Percentiles rank a stretch among this genome's conserved stretches.
Evolutionary conservation across 2,113 vertebrate genomes (phyloP).

Genomic region (Carassius carassius): DNA sequence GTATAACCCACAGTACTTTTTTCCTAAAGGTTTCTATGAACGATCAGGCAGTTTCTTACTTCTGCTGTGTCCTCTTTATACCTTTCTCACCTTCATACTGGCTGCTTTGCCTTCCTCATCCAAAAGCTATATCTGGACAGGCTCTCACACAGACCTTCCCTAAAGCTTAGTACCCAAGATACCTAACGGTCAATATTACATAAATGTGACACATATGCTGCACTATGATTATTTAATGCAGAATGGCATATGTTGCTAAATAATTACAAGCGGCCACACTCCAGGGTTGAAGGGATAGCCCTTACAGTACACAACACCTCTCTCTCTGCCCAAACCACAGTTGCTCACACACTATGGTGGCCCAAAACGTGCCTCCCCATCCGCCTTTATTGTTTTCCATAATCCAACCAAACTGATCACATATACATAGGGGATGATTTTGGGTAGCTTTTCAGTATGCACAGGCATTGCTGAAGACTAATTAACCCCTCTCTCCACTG

Average conservation of each 20-base stretch:
- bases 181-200: constrained; percentile 38
- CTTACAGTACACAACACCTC: constrained; percentile 41
- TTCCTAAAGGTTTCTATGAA: background rate
- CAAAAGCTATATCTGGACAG: background rate
- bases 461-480: background rate
- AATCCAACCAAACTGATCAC: constrained; percentile 28
- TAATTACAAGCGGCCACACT: constrained; percentile 40
- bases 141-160: constrained; percentile 17
- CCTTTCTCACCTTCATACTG: constrained; percentile 8
- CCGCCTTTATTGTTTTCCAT: background rate
- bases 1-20: background rate
- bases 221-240: constrained; percentile 54
- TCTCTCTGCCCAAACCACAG: constrained; percentile 8
- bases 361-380: background rate
- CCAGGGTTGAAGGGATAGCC: constrained; percentile 47
- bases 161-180: background rate
- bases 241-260: constrained; percentile 51
- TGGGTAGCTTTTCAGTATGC: background rate
- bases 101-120: background rate
- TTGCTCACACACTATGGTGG: background rate
- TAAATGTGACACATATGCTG: constrained; percentile 40
- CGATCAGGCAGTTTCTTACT: background rate
- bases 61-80: background rate
- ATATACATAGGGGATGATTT: background rate
- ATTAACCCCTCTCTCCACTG: constrained; percentile 55